These are phyloP conservation scores for Poecilia wingei DNA, from an alignment of 2,797 vertebrate species.

Conservation along the genomic window DNA sequence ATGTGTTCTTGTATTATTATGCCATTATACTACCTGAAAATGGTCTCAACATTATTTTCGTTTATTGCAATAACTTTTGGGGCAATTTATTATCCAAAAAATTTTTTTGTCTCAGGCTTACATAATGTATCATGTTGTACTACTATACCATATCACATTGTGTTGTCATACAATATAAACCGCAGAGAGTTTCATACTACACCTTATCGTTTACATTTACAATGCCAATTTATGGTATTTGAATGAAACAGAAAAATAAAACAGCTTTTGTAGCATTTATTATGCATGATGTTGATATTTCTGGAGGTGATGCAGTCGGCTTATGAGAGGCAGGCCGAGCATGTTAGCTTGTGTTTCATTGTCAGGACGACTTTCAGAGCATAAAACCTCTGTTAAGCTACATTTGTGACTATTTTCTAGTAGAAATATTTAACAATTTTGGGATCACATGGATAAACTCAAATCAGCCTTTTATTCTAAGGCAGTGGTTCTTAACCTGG, in stretches of 20 bases:
- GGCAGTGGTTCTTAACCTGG: too few relatives aligned
- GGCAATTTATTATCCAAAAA: too few relatives aligned
- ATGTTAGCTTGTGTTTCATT: constrained; percentile 24
- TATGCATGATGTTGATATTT: constrained; percentile 24
- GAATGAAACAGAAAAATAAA: background rate
- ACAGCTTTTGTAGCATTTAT: background rate
- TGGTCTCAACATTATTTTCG: too few relatives aligned
- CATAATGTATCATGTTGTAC: background rate
- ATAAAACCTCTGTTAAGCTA: too few relatives aligned
- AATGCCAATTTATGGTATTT: background rate
- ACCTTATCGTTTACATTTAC: background rate
- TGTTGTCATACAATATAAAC: background rate
- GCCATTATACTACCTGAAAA: too few relatives aligned
- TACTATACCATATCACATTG: background rate
- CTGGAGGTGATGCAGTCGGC: constrained; percentile 33
- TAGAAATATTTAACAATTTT: background rate
- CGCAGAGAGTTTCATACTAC: background rate
- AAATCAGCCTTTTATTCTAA: background rate
- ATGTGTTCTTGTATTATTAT: too few relatives aligned
- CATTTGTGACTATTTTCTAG: background rate
- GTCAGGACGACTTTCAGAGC: background rate
- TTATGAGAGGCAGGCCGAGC: constrained; percentile 22
- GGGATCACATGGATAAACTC: background rate
- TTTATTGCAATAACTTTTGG: too few relatives aligned
- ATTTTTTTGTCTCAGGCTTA: too few relatives aligned